phyloP scores from a whole-genome alignment of 2,113 vertebrate species.

The Alligator mississippiensis region DNA sequence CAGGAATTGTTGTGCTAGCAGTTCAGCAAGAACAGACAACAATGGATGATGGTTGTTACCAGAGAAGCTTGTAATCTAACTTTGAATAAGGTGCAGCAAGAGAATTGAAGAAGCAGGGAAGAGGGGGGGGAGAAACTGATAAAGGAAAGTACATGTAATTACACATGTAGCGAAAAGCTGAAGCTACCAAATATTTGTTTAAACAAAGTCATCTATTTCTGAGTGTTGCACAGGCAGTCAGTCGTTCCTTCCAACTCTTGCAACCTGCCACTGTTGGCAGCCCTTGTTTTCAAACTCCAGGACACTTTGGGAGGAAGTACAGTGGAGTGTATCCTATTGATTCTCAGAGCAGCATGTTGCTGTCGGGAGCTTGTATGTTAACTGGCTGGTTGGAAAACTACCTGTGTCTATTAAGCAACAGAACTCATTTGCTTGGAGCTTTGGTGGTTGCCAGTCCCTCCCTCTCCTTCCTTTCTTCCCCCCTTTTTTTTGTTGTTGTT shows the following conservation, averaged over 20 bases:
- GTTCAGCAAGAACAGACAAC: slow-evolving; percentile 47
- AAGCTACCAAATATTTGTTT: not conserved
- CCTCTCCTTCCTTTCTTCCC: not conserved
- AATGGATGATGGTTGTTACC: slow-evolving; percentile 22
- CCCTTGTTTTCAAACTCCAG: not conserved
- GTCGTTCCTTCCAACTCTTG: not conserved
- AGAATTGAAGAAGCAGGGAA: not conserved
- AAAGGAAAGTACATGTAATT: not conserved
- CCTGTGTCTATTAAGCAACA: slow-evolving; percentile 53
- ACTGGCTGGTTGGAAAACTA: slow-evolving; percentile 63
- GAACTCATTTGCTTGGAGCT: slow-evolving; percentile 63
- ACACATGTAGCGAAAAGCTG: not conserved
- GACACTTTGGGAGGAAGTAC: slow-evolving; percentile 26
- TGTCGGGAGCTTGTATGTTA: slow-evolving; percentile 48
- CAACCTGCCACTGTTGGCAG: not conserved
- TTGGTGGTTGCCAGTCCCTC: slow-evolving; percentile 25
- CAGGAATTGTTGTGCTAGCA: slow-evolving; percentile 33
- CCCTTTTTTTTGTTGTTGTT: slow-evolving; percentile 10
- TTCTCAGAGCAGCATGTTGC: slow-evolving; percentile 21
- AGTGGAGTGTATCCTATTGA: not conserved
- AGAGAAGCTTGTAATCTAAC: not conserved
- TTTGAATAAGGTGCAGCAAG: not conserved
- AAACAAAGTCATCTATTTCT: not conserved
- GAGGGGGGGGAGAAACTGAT: not conserved
- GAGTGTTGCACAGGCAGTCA: not conserved